These are phyloP conservation scores for Drosophila nigrodunni DNA, from an alignment of 1,140 invertebrate species.

Conservation along the genomic window DNA sequence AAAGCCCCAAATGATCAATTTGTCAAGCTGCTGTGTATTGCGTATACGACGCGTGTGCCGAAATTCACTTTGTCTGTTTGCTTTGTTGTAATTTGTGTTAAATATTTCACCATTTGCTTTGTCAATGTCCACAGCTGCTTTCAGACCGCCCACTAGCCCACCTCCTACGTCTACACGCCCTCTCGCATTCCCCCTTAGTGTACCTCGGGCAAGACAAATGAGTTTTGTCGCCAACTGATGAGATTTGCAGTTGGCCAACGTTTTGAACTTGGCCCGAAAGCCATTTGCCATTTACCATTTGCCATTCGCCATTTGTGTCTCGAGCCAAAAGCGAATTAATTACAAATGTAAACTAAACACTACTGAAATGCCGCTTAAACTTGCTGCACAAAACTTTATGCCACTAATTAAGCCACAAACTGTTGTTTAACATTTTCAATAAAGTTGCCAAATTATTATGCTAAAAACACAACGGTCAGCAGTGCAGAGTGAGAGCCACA, in stretches of 20 bases:
- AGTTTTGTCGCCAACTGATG: constrained; percentile 42
- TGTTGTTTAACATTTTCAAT: constrained; percentile 13
- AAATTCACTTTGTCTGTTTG: constrained; percentile 34
- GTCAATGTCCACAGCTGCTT: background rate
- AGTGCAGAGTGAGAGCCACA: background rate
- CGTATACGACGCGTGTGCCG: constrained; percentile 21
- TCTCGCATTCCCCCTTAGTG: background rate
- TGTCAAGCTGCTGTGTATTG: constrained; percentile 32
- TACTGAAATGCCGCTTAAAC: background rate
- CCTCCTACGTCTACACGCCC: background rate
- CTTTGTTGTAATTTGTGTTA: constrained; percentile 61
- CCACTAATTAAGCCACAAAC: constrained; percentile 40
- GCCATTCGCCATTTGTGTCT: constrained; percentile 20
- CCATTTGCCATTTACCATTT: constrained; percentile 27
- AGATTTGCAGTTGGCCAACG: constrained; percentile 45
- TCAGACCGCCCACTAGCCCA: background rate
- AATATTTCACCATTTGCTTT: constrained; percentile 70
- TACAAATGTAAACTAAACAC: constrained; percentile 25
- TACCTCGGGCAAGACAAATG: constrained; percentile 58
- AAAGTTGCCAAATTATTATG: constrained; percentile 8
- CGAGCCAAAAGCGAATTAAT: constrained; percentile 32
- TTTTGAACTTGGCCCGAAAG: constrained; percentile 33
- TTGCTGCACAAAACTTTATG: constrained; percentile 10
- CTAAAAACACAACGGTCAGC: constrained; percentile 1
- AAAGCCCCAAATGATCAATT: constrained; percentile 30